phyloP scores from a whole-genome alignment of 2,888 invertebrate genomes.

The Protodeltote pygarga region DNA sequence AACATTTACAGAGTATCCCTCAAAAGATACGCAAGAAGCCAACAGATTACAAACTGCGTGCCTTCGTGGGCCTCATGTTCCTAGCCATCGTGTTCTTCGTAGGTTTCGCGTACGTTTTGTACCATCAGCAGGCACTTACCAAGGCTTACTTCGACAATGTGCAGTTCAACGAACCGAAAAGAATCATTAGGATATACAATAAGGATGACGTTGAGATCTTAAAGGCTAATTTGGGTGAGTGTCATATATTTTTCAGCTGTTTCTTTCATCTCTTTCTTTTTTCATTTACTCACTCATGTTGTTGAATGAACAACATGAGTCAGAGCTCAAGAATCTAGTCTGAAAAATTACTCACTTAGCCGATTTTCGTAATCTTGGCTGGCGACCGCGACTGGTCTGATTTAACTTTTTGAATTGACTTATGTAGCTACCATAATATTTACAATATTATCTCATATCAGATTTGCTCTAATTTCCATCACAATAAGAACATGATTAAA shows the following conservation, averaged over 20 bases:
- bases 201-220: slow-evolving; percentile 90
- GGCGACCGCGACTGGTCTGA: too few species aligned
- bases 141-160: slow-evolving; percentile 94
- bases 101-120: slow-evolving; percentile 93
- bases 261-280: too few species aligned
- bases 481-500: too few species aligned
- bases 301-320: too few species aligned
- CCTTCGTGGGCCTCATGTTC: slow-evolving; percentile 93
- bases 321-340: too few species aligned
- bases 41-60: slow-evolving; percentile 92
- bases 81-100: slow-evolving; percentile 93
- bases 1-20: slow-evolving; percentile 89
- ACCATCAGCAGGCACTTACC: slow-evolving; percentile 93
- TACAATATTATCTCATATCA: too few species aligned
- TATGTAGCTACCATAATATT: too few species aligned
- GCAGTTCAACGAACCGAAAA: slow-evolving; percentile 93
- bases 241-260: neutral
- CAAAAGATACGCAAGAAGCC: slow-evolving; percentile 91
- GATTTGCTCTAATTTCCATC: too few species aligned
- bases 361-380: too few species aligned
- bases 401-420: too few species aligned
- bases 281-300: too few species aligned
- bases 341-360: too few species aligned
- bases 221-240: slow-evolving; percentile 88
- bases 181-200: slow-evolving; percentile 91